phyloP scores from a whole-genome alignment of 2,113 vertebrate genomes.

The Lichenostomus cassidix region DNA sequence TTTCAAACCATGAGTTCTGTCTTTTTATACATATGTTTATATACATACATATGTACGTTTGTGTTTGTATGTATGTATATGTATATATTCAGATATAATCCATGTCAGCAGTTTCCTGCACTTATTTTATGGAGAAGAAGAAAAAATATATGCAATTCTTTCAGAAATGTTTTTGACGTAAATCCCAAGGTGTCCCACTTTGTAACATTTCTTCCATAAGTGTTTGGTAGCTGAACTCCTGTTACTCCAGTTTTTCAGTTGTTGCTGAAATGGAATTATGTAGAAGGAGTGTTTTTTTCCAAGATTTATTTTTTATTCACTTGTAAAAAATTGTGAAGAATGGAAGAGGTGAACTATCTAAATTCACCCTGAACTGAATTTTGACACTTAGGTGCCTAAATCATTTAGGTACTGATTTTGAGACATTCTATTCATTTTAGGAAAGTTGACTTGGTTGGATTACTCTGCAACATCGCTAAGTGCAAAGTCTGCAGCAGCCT shows the following conservation, averaged over 20 bases:
- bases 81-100: not conserved
- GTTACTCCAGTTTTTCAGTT: not conserved
- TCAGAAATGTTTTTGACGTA: not conserved
- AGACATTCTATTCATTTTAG: not conserved
- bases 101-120: not conserved
- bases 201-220: not conserved
- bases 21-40: not conserved
- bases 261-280: not conserved
- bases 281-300: not conserved
- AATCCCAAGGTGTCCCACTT: not conserved
- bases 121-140: not conserved
- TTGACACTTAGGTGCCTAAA: not conserved
- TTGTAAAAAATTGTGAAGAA: not conserved
- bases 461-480: not conserved
- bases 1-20: not conserved
- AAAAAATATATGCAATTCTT: not conserved
- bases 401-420: not conserved
- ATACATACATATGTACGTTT: not conserved
- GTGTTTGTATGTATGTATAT: not conserved
- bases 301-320: not conserved
- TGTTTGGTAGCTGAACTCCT: not conserved
- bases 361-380: not conserved
- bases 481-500: not conserved
- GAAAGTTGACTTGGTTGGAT: not conserved
- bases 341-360: not conserved